Evolutionary conservation across 2,888 invertebrate species (phyloP), one percentile per base, ranked within the genome.

Genomic region (Tineola bisselliella): DNA sequence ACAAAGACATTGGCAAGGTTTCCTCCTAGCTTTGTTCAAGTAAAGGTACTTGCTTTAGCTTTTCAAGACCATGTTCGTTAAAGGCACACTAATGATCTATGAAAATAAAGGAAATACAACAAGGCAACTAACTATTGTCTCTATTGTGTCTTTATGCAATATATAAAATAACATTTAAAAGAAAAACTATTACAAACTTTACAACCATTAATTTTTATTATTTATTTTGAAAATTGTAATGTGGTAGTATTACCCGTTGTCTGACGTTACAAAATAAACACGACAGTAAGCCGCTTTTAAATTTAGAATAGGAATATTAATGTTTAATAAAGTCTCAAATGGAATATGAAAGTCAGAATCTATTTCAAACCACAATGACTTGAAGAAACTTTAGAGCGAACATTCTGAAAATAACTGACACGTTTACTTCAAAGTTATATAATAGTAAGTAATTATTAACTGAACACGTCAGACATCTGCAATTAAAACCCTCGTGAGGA

Each of bases 1-100:
- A 61, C 61, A 61, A 61, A 61, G 61, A 58, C 58, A 56, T 61
- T 58, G 30, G 58, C 58, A 61, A 52, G 52, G 61, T 33, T 33
- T 48, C 38, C 13, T 54, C 38, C 13, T 54, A 44, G 44, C 44
- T 38, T 60, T 44, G 48, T 56, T 56, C 5, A 2, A 19, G 11
- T 12, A 5, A n/a, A 56, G 30, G 12, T 25, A 56, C 56, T 56
- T 56, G 56, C n/a, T 25, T 13, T 3, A 48, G 48, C 48, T 15
- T 15, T 15, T 48, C 48, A 10, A 13, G 52, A 11, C 52, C 25
- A 25, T 54, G 54, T 54, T 54, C n/a, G 54, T 54, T 54, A 18
- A 18, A 54, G 17, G 54, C n/a, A 17, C 52, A 18, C 54, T 54
- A 54, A 54, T 54, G 54, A 54, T 18, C 54, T 54, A 25, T 18